Base-by-base conservation (phyloP, 2,888 invertebrate species). In the Standfussiana lucernea region DNA sequence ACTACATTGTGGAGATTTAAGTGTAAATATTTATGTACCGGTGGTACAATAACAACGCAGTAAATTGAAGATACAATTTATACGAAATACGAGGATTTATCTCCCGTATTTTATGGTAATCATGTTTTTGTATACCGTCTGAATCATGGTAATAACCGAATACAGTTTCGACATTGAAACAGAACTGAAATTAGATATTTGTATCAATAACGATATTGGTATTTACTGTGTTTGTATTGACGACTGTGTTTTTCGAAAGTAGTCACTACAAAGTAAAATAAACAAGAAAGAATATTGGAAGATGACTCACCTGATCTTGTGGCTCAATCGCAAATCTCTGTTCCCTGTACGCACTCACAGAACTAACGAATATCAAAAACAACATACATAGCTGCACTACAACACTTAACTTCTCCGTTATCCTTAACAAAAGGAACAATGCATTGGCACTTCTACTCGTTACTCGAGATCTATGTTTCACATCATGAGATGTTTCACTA, bases 261-360 rank as follows among this genome's bases (percentile, higher is more conserved):
- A 24, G 64, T 50, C 18, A 61, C 18, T 40, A 11, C 8, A 56
- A 82, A 42, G 18, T 40, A 21, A 69, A 77, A 61, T 37, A 70
- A 42, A 68, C 8, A 64, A 6, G 2, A 47, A 82, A 28, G 0
- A 32, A 28, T 68, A 40, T 37, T 40, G 2, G 0, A 4, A 28
- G 42, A 50, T 66, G 2, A 86, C 93, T 92, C 78, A 96, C 96
- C 95, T 96, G 96, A 91, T 96, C 96, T 79, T 96, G 96, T 0
- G 96, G 96, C 65, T 96, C 96, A 35, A 96, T 95, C 0, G 96
- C 96, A 86, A 96, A 96, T 83, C 94, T 94, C 89, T 96, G 96
- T 72, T 96, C 96, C 69, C 90, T 93, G 77, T 91, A 91, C n/a
- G 92, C 95, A 90, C 88, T 89, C 65, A 92, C 94, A 85, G 86